These are phyloP conservation scores for Zoanthus solanderi DNA, from an alignment of 92 coral and sea anemone species.

Conservation along the genomic window DNA sequence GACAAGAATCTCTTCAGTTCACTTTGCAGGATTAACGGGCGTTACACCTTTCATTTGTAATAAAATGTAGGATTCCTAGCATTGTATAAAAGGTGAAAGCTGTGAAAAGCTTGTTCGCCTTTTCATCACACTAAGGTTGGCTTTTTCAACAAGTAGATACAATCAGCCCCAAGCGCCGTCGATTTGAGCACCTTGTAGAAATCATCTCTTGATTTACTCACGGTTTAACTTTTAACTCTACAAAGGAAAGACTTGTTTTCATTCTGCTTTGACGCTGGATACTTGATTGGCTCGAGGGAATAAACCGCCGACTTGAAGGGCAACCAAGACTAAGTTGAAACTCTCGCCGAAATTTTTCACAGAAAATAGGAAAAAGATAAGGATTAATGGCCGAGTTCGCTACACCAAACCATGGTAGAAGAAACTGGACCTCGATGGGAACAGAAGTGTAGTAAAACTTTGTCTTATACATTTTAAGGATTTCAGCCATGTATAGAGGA, in stretches of 20 bases:
- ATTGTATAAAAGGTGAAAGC: too few relatives aligned
- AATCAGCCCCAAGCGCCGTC: too few relatives aligned
- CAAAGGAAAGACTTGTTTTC: slow-evolving; percentile 2
- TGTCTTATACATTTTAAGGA: slow-evolving; percentile 57
- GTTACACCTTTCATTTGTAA: too few relatives aligned
- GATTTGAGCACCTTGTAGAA: not conserved
- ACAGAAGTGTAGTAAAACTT: slow-evolving; percentile 48
- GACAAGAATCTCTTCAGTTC: too few relatives aligned
- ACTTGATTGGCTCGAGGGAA: slow-evolving; percentile 36
- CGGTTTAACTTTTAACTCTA: not conserved
- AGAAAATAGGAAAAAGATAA: slow-evolving; percentile 72
- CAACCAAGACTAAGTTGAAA: slow-evolving; percentile 64
- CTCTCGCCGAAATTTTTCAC: slow-evolving; percentile 72
- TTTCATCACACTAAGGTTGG: too few relatives aligned
- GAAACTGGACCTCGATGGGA: slow-evolving; percentile 57
- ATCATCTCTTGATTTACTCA: not conserved
- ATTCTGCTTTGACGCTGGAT: not conserved
- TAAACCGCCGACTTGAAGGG: slow-evolving; percentile 6
- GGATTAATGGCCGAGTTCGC: slow-evolving; percentile 85
- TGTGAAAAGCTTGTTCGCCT: too few relatives aligned
- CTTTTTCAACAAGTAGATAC: too few relatives aligned
- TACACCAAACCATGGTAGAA: slow-evolving; percentile 82
- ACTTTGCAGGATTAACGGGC: too few relatives aligned
- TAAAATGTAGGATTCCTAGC: too few relatives aligned
- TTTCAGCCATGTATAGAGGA: slow-evolving; percentile 77